These are phyloP conservation scores for Ceratosolen solmsi DNA, from an alignment of 1,140 invertebrate genomes.

Conservation along the genomic window DNA sequence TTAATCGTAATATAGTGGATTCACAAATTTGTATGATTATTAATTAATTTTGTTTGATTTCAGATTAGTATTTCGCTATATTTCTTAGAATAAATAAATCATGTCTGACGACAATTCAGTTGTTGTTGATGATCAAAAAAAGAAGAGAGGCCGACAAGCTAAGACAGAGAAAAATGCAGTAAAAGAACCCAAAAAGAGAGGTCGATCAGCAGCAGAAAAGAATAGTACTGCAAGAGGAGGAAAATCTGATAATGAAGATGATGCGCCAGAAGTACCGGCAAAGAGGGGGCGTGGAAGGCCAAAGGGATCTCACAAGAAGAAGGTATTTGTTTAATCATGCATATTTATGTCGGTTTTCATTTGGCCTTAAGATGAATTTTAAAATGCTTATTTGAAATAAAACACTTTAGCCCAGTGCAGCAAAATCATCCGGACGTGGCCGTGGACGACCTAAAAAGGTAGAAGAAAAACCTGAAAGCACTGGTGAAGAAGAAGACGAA, in stretches of 20 bases:
- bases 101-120: slow-evolving; percentile 73
- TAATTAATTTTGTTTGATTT: background rate
- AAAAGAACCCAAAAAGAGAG: slow-evolving; percentile 72
- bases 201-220: slow-evolving; percentile 66
- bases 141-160: slow-evolving; percentile 70
- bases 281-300: slow-evolving; percentile 73
- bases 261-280: slow-evolving; percentile 69
- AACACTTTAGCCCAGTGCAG: slow-evolving; percentile 60
- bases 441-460: slow-evolving; percentile 73
- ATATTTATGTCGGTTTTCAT: background rate
- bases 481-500: slow-evolving; percentile 72
- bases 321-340: slow-evolving; percentile 57
- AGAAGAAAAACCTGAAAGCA: slow-evolving; percentile 73
- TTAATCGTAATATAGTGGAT: too few relatives aligned
- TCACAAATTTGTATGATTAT: too few relatives aligned
- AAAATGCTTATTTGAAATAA: background rate
- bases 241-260: slow-evolving; percentile 72
- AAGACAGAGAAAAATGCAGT: slow-evolving; percentile 67
- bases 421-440: slow-evolving; percentile 66
- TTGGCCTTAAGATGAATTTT: background rate
- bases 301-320: slow-evolving; percentile 73
- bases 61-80: background rate
- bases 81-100: slow-evolving; percentile 43
- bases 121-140: slow-evolving; percentile 72
- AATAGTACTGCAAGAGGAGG: slow-evolving; percentile 64